Base-by-base conservation (phyloP, 2,797 vertebrate genomes). In the Remorina albescens region DNA sequence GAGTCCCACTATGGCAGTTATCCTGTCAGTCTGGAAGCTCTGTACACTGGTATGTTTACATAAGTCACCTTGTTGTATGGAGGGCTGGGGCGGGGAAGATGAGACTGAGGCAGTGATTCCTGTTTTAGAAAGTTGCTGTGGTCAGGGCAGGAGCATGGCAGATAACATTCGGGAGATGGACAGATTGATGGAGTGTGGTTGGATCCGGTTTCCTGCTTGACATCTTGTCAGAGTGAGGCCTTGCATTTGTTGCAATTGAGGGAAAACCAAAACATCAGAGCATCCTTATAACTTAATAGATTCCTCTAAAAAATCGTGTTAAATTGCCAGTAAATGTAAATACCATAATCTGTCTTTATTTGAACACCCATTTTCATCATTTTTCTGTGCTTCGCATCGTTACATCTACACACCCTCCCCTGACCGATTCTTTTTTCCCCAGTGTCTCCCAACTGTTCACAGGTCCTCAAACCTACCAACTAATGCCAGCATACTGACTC, bases 361-460 rank as follows among this genome's bases (percentile, higher is more conserved):
- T 26, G 13, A 75, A 47, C 28, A 18, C 57, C 73, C 34, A 56
- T 67, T 26, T 15, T 57, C 4, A n/a, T 59, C 18, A 18, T 18
- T 30, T 49, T 19, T 36, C 55, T 30, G 19, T 19, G 1, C 49
- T 26, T 53, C 60, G 53, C 25, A 3, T 65, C 41, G 41, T 30
- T 39, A 46, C 79, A 79, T 39, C 15, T 23, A 28, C 56, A 64
- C 60, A 70, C 56, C 76, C 76, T 76, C 71, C 64, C 62, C 63
- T 71, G 49, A 76, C 76, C 28, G 54, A 83, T 70, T 74, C 51
- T 57, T 79, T 54, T 74, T 78, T 69, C 89, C 91, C 89, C 80
- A 85, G 74, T 77, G 76, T 88, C 82, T 79, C 78, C 58, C 61
- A 88, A 88, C 86, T 88, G 83, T 93, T 93, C 89, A 65, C 83